Base-by-base conservation (phyloP, 2,888 invertebrate species). In the Tholera decimalis region DNA sequence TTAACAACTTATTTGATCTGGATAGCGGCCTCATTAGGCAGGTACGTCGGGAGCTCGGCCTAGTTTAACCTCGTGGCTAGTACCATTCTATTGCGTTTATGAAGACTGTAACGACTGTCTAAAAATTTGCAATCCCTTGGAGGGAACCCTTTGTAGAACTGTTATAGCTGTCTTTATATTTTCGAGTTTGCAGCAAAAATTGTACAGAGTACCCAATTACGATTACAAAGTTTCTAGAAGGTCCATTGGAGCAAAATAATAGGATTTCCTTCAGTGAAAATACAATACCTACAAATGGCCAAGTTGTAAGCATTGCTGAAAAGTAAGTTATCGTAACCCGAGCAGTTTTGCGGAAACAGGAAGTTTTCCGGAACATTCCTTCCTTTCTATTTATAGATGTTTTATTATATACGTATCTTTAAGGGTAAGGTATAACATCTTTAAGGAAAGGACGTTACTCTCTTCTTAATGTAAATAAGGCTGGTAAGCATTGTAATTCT, bases 241-340 rank as follows among this genome's bases (percentile, higher is more conserved):
- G 70, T 35, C 55, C 39, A 53, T 59, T 44, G 58, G 18, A 57
- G 77, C 49, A 39, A 43, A 69, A 71, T 71, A 71, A 76, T 60
- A 57, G 41, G 53, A 60, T 71, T 61, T 39, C 22, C 37, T 49
- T 54, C 51, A 9, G 51, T 47, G 64, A 64, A 44, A 76, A 57
- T 56, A 71, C 41, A 49, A 64, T 59, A n/a, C n/a, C n/a, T n/a
- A 59, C 20, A 49, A 70, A 70, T 60, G 26, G 59, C 26, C 15
- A 77, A 54, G 59, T 71, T 64, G 20, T 57, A 65, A 57, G 53
- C 54, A 60, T 57, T 65, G 54, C 72, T 54, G 72, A 65, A 64
- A 65, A 63, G 51, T 59, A 47, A 77, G 72, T 71, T 71, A 72
- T 57, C 20, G 72, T 71, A 60, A 50, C 49, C 28, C 53, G 44